These are phyloP conservation scores for Drosophila ananassae DNA, from an alignment of 1,140 invertebrate species.

Conservation along the genomic window DNA sequence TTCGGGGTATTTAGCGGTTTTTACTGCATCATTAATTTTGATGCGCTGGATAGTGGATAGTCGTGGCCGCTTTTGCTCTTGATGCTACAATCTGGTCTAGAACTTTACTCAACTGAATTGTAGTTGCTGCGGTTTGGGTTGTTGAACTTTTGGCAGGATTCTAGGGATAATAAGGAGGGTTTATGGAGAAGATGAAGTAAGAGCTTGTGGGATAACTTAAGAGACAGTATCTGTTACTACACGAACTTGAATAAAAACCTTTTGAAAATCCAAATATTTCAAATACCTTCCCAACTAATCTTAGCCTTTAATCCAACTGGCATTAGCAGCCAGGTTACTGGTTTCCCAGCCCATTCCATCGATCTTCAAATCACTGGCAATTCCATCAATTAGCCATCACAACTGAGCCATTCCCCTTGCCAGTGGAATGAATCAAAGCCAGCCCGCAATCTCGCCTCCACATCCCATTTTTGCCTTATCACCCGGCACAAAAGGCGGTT, in stretches of 20 bases:
- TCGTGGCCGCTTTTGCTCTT: not conserved
- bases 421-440: conserved; percentile 26
- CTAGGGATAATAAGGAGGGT: not conserved
- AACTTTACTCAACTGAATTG: conserved; percentile 36
- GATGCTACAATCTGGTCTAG: conserved; percentile 6
- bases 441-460: conserved; percentile 47
- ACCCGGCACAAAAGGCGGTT: conserved; percentile 58
- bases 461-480: conserved; percentile 57
- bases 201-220: not conserved
- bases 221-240: not conserved
- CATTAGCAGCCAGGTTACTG: conserved; percentile 3
- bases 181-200: not conserved
- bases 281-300: not conserved
- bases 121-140: conserved; percentile 33
- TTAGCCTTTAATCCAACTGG: not conserved
- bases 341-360: conserved; percentile 8
- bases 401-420: conserved; percentile 25
- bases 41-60: conserved; percentile 39
- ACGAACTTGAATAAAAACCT: too few relatives aligned
- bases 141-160: conserved; percentile 31
- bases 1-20: conserved; percentile 70
- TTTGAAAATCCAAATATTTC: too few relatives aligned
- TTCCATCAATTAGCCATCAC: conserved; percentile 65
- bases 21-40: conserved; percentile 78
- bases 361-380: conserved; percentile 43